Evolutionary conservation across 2,113 vertebrate genomes (phyloP).

Genomic region (Helogale parvula): DNA sequence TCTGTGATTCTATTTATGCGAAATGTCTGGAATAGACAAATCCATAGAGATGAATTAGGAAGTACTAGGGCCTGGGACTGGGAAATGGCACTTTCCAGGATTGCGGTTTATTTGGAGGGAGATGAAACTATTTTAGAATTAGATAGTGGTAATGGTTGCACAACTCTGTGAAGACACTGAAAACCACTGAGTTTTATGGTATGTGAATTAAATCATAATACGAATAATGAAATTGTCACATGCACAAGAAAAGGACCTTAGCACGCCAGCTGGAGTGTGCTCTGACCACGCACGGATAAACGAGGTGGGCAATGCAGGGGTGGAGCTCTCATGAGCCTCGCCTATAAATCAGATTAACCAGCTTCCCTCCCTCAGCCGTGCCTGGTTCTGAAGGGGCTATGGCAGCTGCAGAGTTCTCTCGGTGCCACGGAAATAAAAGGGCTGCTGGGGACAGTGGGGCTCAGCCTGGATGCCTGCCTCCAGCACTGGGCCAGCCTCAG

Average conservation of each 20-base stretch:
- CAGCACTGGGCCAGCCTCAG: background rate
- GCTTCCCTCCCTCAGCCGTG: background rate
- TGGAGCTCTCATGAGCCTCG: background rate
- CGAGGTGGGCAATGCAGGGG: background rate
- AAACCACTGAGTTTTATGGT: slow-evolving; percentile 29
- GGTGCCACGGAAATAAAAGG: background rate
- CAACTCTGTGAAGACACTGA: background rate
- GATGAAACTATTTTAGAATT: slow-evolving; percentile 47
- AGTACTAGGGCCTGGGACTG: background rate
- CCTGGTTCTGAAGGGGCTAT: too few relatives aligned
- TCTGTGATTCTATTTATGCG: background rate
- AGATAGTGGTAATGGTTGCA: background rate
- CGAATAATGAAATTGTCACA: slow-evolving; percentile 40
- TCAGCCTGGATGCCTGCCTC: background rate
- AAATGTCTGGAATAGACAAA: slow-evolving; percentile 5
- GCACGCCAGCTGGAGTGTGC: slow-evolving; percentile 31
- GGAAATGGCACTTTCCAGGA: background rate
- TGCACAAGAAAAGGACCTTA: background rate
- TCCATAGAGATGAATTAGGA: background rate
- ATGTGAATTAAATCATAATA: slow-evolving; percentile 46
- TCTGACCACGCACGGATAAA: background rate
- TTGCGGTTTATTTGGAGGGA: background rate
- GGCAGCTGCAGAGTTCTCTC: background rate
- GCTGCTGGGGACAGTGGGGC: background rate
- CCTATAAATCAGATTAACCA: slow-evolving; percentile 43